Percentiles rank a stretch among this genome's conserved stretches.
phyloP scores from a whole-genome alignment of 2,113 vertebrate genomes.

The Pica pica region DNA sequence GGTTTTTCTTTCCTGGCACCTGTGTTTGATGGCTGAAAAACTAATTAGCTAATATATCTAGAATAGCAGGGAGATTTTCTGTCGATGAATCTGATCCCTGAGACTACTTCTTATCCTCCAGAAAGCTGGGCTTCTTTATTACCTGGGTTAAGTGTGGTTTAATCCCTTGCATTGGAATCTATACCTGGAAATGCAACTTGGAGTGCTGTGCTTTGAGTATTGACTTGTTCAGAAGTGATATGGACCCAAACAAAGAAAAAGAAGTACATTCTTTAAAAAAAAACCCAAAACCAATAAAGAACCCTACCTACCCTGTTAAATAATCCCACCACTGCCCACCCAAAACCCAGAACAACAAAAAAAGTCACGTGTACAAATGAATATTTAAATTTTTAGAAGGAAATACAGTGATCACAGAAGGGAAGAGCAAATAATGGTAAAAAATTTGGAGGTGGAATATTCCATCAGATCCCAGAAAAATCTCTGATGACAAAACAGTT shows the following conservation, averaged over 20 bases:
- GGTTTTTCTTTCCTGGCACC: neutral
- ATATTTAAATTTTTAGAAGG: neutral
- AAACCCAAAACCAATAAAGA: neutral
- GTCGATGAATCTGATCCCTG: neutral
- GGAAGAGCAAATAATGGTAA: neutral
- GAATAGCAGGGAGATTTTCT: neutral
- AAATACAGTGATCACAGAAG: neutral
- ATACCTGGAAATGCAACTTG: neutral
- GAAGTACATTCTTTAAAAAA: rapidly evolving
- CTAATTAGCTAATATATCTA: neutral
- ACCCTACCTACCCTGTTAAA: rapidly evolving
- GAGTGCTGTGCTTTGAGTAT: neutral
- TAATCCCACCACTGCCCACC: rapidly evolving
- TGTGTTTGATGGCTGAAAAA: neutral
- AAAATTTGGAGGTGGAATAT: neutral
- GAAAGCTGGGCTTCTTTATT: neutral
- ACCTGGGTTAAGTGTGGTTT: neutral
- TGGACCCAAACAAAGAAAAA: neutral
- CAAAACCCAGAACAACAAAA: neutral
- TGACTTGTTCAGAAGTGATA: neutral
- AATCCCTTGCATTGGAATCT: neutral
- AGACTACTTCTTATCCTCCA: neutral
- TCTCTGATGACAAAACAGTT: neutral
- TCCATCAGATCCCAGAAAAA: neutral
- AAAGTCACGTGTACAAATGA: neutral